Conservation (phyloP, 2,797 vertebrate species). For the Nothura maculosa region DNA sequence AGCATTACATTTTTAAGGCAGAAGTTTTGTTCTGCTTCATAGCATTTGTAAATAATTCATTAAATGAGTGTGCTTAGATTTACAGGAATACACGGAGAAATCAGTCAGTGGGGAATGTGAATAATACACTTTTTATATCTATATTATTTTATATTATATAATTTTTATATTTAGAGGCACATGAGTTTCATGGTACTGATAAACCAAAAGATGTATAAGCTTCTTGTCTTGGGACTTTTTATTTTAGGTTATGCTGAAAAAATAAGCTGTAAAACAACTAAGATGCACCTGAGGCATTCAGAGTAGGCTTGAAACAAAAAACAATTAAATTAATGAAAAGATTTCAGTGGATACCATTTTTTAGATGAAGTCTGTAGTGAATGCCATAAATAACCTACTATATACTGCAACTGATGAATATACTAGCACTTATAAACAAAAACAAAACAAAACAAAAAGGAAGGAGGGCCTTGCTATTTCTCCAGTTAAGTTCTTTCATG, state of each 20-base stretch:
- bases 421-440: background rate
- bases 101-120: background rate
- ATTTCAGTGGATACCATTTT: background rate
- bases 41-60: background rate
- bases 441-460: background rate
- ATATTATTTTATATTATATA: background rate
- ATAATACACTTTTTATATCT: background rate
- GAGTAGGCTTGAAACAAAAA: background rate
- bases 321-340: background rate
- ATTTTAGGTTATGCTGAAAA: background rate
- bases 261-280: background rate
- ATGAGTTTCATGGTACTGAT: background rate
- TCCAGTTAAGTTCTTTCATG: background rate
- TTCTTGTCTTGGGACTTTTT: background rate
- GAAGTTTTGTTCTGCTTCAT: background rate
- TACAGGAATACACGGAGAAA: background rate
- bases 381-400: background rate
- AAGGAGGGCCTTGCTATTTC: background rate
- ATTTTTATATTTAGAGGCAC: background rate
- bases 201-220: background rate
- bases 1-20: background rate
- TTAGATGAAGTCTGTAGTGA: background rate
- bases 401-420: background rate
- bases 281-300: background rate
- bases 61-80: background rate